Percentiles rank a stretch among this genome's conserved stretches.
phyloP scores from a whole-genome alignment of 2,888 invertebrate genomes.

The Tupiocoris notatus region DNA sequence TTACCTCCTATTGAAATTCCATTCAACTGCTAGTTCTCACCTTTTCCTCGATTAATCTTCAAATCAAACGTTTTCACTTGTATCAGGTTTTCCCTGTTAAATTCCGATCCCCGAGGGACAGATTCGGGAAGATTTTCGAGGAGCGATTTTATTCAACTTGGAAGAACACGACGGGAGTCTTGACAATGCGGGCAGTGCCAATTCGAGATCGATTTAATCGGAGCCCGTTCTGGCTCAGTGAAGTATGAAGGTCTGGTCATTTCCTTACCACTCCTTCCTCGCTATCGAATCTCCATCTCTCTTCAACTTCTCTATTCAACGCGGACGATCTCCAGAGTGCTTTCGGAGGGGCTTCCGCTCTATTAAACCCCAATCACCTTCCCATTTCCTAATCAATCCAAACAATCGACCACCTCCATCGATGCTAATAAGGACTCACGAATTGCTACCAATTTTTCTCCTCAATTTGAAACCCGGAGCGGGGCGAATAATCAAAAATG shows the following conservation, averaged over 20 bases:
- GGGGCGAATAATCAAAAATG: too few species aligned
- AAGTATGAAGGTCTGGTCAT: constrained; percentile 37
- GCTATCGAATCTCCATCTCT: constrained; percentile 17
- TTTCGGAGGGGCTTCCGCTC: constrained; percentile 25
- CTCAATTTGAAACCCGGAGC: too few species aligned
- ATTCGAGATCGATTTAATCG: constrained; percentile 30
- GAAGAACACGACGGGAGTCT: background rate
- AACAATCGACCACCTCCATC: constrained; percentile 15
- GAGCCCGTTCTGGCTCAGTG: constrained; percentile 35
- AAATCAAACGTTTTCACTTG: too few species aligned
- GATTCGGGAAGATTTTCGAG: too few species aligned
- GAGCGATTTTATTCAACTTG: background rate
- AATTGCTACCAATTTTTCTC: too few species aligned
- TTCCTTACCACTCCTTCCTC: constrained; percentile 38
- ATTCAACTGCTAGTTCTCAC: too few species aligned
- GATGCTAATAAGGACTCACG: too few species aligned
- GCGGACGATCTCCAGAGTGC: constrained; percentile 14
- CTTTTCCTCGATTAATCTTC: too few species aligned
- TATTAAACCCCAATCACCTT: constrained; percentile 28
- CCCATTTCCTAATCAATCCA: constrained; percentile 7
- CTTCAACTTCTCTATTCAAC: constrained; percentile 18
- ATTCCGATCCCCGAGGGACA: too few species aligned
- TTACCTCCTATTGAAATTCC: too few species aligned
- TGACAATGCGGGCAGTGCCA: constrained; percentile 21
- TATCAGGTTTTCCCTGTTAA: too few species aligned